Evolutionary conservation across 2,797 vertebrate species (phyloP), one percentile per base, ranked within the genome.

Genomic region (Dipus sagitta): DNA sequence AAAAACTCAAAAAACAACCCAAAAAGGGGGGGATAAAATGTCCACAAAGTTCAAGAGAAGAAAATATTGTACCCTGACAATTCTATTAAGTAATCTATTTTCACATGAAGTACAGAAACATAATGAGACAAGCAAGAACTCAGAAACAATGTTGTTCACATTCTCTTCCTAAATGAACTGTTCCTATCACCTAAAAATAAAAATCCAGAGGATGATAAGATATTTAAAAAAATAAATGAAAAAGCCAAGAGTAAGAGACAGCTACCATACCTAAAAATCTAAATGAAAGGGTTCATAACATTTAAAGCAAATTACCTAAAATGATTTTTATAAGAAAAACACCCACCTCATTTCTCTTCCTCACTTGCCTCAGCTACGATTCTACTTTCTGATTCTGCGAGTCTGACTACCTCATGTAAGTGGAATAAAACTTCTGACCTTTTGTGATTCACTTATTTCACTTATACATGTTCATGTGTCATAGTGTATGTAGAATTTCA

Each of bases 241-340:
- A 15, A 65, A 13, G 4, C 4, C 3, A 15, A 10, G 34, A 76
- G 34, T 28, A 42, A n/a, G 10, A 89, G 30, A 47, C 11, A 76
- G 91, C 72, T 30, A 32, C 74, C n/a, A 78, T 2, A 52, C 12
- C 42, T 54, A 75, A 64, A 91, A 24, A 52, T 38, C 71, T 76
- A 67, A 30, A 38, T 83, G 54, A 34, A 38, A 7, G 82, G n/a
- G 42, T 11, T 38, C 10, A 83, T 76, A 65, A 75, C n/a, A 67
- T 58, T 67, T 65, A 52, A 89, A 89, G 32, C 71, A 81, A 13
- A 81, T n/a, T 13, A 3, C 30, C 70, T 65, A 67, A 76, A 75
- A 67, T 91, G 60, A 58, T 75, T 91, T 91, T 83, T 76, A 18
- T 38, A 90, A 65, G 14, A n/a, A 65, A 58, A 67, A 60, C 11